These are phyloP conservation scores for Micromesistius poutassou DNA, from an alignment of 2,797 vertebrate species.

Conservation along the genomic window DNA sequence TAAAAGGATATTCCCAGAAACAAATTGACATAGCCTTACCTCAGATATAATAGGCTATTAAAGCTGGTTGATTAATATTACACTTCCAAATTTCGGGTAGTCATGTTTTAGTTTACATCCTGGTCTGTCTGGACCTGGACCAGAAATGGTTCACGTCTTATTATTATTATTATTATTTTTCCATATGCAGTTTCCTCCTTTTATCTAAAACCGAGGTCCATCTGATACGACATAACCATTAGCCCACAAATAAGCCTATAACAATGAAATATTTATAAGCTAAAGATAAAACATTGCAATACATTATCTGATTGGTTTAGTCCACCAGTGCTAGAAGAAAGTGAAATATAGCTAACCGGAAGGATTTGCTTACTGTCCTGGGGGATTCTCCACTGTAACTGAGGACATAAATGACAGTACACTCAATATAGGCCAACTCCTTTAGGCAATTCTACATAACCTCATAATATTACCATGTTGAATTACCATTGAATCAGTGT, in stretches of 20 bases:
- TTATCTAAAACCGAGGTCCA: not conserved
- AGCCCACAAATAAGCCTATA: not conserved
- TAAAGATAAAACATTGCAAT: not conserved
- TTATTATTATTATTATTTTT: not conserved
- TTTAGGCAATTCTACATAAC: constrained; percentile 34
- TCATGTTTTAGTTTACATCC: not conserved
- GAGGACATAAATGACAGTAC: constrained; percentile 24
- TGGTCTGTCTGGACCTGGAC: not conserved
- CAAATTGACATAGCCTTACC: not conserved
- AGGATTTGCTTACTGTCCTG: constrained; percentile 39
- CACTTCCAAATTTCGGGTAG: not conserved
- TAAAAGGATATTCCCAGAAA: not conserved
- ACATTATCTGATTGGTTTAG: not conserved
- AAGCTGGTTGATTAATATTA: not conserved
- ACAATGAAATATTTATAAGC: not conserved
- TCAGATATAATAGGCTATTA: not conserved
- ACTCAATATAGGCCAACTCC: constrained; percentile 29
- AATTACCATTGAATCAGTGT: constrained; percentile 39
- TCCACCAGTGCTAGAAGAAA: not conserved
- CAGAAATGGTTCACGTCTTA: not conserved
- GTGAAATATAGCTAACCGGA: constrained; percentile 10
- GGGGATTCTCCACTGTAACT: constrained; percentile 19
- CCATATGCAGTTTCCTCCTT: not conserved
- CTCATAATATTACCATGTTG: constrained; percentile 40
- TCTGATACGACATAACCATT: not conserved